A percentile compares a stretch with the other conserved stretches of the same genome.
These are phyloP conservation scores for Eupithecia subfuscata DNA, from an alignment of 2,888 invertebrate species.

Conservation along the genomic window DNA sequence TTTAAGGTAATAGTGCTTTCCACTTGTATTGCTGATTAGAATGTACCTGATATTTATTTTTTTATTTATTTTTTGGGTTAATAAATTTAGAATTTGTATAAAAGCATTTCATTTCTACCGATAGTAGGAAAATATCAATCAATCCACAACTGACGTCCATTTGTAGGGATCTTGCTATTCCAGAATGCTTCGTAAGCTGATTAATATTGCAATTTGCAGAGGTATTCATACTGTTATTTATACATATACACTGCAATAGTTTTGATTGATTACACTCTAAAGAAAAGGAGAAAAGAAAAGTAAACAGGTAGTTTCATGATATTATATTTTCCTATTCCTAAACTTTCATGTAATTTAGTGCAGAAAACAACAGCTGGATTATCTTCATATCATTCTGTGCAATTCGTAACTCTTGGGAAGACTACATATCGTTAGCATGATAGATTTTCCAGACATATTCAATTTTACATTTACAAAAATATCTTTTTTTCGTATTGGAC, in stretches of 20 bases:
- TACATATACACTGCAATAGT: no score
- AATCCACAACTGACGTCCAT: background rate
- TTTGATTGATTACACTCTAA: background rate
- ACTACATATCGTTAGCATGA: constrained; percentile 51
- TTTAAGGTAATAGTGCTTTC: constrained; percentile 67
- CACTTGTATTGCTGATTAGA: constrained; percentile 28
- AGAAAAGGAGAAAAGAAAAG: background rate
- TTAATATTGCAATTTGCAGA: no score
- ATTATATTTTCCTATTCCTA: background rate
- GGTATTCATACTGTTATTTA: no score
- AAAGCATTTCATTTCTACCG: constrained; percentile 24
- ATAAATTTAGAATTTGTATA: constrained; percentile 22
- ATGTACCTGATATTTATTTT: constrained; percentile 23
- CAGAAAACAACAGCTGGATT: constrained; percentile 54
- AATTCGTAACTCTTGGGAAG: constrained; percentile 59
- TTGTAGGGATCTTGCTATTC: background rate
- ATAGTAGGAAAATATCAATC: background rate
- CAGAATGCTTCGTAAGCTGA: no score
- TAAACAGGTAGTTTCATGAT: background rate
- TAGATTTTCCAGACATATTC: constrained; percentile 25
- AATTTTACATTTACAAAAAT: constrained; percentile 55
- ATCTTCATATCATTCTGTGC: constrained; percentile 50
- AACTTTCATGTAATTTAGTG: constrained; percentile 47
- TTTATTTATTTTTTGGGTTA: constrained; percentile 38
- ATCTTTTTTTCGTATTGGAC: constrained; percentile 54